These are phyloP conservation scores for Chloroclystis v-ata DNA, from an alignment of 2,888 invertebrate genomes.

Conservation along the genomic window DNA sequence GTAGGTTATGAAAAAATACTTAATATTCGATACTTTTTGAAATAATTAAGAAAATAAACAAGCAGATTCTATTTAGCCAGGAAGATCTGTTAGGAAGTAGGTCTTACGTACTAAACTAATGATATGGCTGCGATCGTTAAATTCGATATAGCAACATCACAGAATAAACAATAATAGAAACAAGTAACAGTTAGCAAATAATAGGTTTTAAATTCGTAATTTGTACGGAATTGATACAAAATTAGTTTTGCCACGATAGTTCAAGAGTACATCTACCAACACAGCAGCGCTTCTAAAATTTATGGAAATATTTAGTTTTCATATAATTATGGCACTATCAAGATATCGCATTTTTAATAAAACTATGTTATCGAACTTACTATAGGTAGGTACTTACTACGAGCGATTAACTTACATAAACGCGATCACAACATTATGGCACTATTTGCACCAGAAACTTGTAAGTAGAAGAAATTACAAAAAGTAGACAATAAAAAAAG, in stretches of 20 bases:
- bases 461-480: slow-evolving; percentile 5
- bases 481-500: slow-evolving; percentile 17
- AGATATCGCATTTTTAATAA: slow-evolving; percentile 48
- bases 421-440: slow-evolving; percentile 34
- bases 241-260: no score
- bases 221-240: no score
- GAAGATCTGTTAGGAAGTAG: slow-evolving; percentile 39
- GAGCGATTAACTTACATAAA: slow-evolving; percentile 33
- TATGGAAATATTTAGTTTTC: slow-evolving; percentile 20
- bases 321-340: slow-evolving; percentile 26
- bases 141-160: slow-evolving; percentile 41
- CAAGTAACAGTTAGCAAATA: neutral
- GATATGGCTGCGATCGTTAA: slow-evolving; percentile 58
- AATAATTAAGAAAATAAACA: neutral
- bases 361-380: slow-evolving; percentile 33
- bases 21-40: neutral
- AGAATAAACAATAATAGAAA: slow-evolving; percentile 16
- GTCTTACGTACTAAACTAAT: slow-evolving; percentile 52
- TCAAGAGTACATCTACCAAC: no score
- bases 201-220: no score
- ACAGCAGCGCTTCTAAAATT: no score
- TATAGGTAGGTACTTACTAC: slow-evolving; percentile 32
- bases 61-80: slow-evolving; percentile 10
- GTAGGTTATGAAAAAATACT: neutral
- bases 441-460: slow-evolving; percentile 8